Evolutionary conservation across 2,797 vertebrate genomes (phyloP), one percentile per base, ranked within the genome.

Genomic region (Alcedo atthis): DNA sequence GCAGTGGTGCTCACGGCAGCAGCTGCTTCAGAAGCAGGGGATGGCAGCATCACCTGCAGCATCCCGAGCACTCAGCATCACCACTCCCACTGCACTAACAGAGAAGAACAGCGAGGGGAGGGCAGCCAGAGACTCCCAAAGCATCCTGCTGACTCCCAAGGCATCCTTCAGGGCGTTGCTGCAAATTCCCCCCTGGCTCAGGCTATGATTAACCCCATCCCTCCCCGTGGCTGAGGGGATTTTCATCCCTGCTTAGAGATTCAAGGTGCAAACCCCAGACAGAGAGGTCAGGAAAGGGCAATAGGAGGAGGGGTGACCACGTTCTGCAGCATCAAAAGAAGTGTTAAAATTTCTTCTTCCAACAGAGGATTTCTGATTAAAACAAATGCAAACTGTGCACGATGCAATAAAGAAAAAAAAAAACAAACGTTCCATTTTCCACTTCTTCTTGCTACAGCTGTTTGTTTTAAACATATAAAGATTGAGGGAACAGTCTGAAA

Each of bases 401-500:
- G 73, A 84, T 74, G 62, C 76, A 93, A 84, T 76, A 79, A 89
- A 40, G 37, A 40, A 40, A 40, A 33, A 40, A 40, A 33, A 78
- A 93, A 87, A 54, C 91, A 96, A 96, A 96, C 80, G 86, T 90
- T 64, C 82, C 67, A 69, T 85, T 94, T 97, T 80, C 85, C 59
- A 85, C 46, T 37, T 61, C 46, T 94, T 93, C 74, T 67, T 87
- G 51, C 76, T 91, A 86, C 71, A 91, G 80, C 68, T 91, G 95
- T 95, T 96, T 92, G 92, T 94, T 96, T 96, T 92, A 94, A 95
- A 58, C 68, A 91, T 80, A 95, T 81, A 92, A 95, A 95, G 94
- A 95, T 93, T 93, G 95, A 90, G 80, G 74, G 86, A 94, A 95
- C 85, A 87, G 81, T 77, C 81, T 90, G 80, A 79, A 92, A 87